Evolutionary conservation across 2,113 vertebrate species (phyloP).

Genomic region (chimpanzee (Pan troglodytes)): NHGRI_mPanTro3-v2.1_pri NC_072398.2:74060001-74060500

Average conservation of each 20-base stretch:
- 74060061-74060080: too few species aligned
- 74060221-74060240: neutral
- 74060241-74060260: neutral
- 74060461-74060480: neutral
- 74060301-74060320: neutral
- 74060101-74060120: too few species aligned
- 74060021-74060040: too few species aligned
- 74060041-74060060: too few species aligned
- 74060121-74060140: too few species aligned
- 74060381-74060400: accelerated
- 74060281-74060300: neutral
- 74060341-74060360: neutral
- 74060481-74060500: neutral
- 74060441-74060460: neutral
- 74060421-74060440: accelerated
- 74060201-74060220: neutral
- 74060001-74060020: too few species aligned
- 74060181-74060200: neutral
- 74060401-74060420: neutral
- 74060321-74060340: neutral
- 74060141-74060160: neutral
- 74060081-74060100: too few species aligned
- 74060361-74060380: neutral
- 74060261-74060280: accelerated
- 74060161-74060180: neutral